Conservation (phyloP, 2,797 vertebrate species). For the Pipistrellus pygmaeus region DNA sequence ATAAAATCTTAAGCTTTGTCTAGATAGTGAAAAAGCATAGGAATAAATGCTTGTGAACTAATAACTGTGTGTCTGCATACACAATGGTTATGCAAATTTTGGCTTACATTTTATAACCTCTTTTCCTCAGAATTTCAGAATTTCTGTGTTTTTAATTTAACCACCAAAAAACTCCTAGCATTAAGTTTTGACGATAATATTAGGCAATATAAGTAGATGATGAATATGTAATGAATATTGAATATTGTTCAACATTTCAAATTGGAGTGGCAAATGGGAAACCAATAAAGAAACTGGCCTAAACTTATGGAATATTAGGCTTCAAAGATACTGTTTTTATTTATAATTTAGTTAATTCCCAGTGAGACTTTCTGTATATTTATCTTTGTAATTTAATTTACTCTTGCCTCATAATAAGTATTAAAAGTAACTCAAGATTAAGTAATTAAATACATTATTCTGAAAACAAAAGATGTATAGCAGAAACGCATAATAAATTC, state of each 20-base stretch:
- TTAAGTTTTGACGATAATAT: slow-evolving; percentile 36
- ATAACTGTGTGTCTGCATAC: neutral
- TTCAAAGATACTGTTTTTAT: slow-evolving; percentile 54
- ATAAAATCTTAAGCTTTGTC: neutral
- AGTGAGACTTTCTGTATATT: slow-evolving; percentile 28
- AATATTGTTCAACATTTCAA: slow-evolving; percentile 40
- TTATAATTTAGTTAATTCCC: slow-evolving; percentile 56
- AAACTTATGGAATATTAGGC: slow-evolving; percentile 53
- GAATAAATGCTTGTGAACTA: neutral
- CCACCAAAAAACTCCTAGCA: neutral
- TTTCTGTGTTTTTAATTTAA: slow-evolving; percentile 65
- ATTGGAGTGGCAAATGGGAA: slow-evolving; percentile 65
- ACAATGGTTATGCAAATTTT: slow-evolving; percentile 42
- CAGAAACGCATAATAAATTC: neutral
- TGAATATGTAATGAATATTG: slow-evolving; percentile 58
- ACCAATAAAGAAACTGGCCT: slow-evolving; percentile 57
- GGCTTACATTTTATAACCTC: neutral
- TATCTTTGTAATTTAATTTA: slow-evolving; percentile 36
- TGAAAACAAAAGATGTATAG: slow-evolving; percentile 2
- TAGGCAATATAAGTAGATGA: slow-evolving; percentile 63
- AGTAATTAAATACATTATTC: neutral
- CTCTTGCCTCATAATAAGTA: slow-evolving; percentile 12
- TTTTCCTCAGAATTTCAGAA: neutral
- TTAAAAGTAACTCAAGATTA: slow-evolving; percentile 36
- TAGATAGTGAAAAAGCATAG: neutral